phyloP scores from a whole-genome alignment of 2,797 vertebrate genomes.

The Spinus pinus region DNA sequence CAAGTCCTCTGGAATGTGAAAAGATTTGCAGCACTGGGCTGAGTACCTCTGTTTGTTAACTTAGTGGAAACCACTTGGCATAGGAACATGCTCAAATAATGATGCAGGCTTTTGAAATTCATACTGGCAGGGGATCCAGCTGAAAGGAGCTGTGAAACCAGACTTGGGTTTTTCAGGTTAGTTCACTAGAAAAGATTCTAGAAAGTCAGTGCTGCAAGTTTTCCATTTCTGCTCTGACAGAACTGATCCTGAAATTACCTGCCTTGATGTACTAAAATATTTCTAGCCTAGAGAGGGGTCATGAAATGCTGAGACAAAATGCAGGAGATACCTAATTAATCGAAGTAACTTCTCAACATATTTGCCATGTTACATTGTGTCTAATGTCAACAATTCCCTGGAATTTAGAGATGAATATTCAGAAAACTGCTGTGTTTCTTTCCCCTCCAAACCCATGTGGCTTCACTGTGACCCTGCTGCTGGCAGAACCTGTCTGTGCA shows the following conservation, averaged over 20 bases:
- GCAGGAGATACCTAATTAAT: neutral
- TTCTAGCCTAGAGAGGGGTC: neutral
- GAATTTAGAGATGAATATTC: neutral
- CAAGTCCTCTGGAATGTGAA: conserved; percentile 56
- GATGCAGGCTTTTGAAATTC: conserved; percentile 39
- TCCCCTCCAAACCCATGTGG: neutral
- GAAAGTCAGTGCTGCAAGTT: neutral
- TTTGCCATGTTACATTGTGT: neutral
- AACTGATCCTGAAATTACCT: neutral
- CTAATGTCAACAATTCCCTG: neutral
- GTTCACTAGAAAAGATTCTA: neutral
- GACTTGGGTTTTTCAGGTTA: neutral
- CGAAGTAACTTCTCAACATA: neutral
- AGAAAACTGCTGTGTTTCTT: neutral
- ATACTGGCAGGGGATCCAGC: neutral
- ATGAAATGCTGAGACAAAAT: neutral
- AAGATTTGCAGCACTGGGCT: conserved; percentile 26
- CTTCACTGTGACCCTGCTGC: neutral
- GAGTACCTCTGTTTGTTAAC: conserved; percentile 56
- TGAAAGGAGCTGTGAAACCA: neutral
- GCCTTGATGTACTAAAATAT: neutral
- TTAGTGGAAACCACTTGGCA: conserved; percentile 59
- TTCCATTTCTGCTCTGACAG: neutral
- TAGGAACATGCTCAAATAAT: neutral
- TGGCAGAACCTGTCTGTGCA: neutral